Percentiles rank a stretch among this genome's conserved stretches.
phyloP scores from a whole-genome alignment of 2,888 invertebrate genomes.

The Drosophila pullipes region DNA sequence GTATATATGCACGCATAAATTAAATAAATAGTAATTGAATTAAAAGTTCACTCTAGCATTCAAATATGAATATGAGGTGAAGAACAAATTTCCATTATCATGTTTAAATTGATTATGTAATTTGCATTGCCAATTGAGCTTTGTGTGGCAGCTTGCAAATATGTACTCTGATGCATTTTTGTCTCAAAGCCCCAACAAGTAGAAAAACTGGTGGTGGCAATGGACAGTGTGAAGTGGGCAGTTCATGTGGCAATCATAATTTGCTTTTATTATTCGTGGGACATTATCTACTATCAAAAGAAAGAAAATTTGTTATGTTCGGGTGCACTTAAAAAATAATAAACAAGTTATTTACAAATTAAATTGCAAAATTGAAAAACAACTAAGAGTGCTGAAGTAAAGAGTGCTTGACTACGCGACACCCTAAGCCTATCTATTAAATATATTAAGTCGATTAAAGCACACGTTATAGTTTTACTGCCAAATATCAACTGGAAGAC shows the following conservation, averaged over 20 bases:
- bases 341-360: neutral
- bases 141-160: neutral
- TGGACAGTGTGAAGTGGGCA: neutral
- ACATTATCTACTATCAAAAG: neutral
- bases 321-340: neutral
- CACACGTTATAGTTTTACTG: neutral
- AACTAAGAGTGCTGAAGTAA: neutral
- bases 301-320: neutral
- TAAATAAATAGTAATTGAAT: constrained; percentile 2
- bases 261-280: neutral
- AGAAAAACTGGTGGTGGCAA: neutral
- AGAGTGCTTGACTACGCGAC: neutral
- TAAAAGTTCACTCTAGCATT: neutral
- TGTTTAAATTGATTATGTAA: constrained; percentile 7
- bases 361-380: neutral
- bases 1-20: neutral
- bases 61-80: neutral
- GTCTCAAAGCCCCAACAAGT: neutral
- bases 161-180: neutral
- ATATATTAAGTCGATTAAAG: neutral
- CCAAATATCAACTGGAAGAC: neutral
- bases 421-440: neutral
- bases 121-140: neutral
- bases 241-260: neutral
- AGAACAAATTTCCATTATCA: neutral